Evolutionary conservation across 2,113 vertebrate genomes (phyloP).

Genomic region (Macaca fascicularis): DNA sequence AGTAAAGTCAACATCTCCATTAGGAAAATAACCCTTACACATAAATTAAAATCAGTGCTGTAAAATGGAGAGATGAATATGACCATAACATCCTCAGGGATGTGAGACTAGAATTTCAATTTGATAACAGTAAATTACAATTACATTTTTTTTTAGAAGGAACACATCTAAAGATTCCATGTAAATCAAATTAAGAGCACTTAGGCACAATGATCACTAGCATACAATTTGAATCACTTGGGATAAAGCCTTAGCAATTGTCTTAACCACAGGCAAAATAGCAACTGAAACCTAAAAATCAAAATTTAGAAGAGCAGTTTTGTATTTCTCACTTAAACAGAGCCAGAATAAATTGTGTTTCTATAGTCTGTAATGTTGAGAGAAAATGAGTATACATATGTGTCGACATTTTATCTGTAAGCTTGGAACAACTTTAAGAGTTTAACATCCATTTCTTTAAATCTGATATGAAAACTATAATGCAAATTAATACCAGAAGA

Average conservation of each 20-base stretch:
- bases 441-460: not conserved
- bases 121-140: constrained; percentile 58
- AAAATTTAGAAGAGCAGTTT: not conserved
- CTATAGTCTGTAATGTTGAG: not conserved
- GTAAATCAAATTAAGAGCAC: constrained; percentile 61
- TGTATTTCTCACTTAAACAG: not conserved
- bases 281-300: constrained; percentile 36
- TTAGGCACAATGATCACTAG: constrained; percentile 49
- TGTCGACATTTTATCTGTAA: not conserved
- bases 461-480: not conserved
- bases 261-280: constrained; percentile 5
- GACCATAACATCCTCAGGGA: not conserved
- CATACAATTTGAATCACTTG: constrained; percentile 49
- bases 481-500: not conserved
- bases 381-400: not conserved
- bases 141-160: constrained; percentile 48
- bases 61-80: not conserved
- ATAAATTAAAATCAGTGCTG: constrained; percentile 26
- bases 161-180: not conserved
- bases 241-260: constrained; percentile 39
- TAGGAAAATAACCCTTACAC: not conserved
- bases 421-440: not conserved
- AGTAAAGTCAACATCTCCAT: not conserved
- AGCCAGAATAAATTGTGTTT: not conserved
- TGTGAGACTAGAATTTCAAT: not conserved